Evolutionary conservation across 2,113 vertebrate genomes (phyloP).

Genomic region (Orthonyx spaldingii): DNA sequence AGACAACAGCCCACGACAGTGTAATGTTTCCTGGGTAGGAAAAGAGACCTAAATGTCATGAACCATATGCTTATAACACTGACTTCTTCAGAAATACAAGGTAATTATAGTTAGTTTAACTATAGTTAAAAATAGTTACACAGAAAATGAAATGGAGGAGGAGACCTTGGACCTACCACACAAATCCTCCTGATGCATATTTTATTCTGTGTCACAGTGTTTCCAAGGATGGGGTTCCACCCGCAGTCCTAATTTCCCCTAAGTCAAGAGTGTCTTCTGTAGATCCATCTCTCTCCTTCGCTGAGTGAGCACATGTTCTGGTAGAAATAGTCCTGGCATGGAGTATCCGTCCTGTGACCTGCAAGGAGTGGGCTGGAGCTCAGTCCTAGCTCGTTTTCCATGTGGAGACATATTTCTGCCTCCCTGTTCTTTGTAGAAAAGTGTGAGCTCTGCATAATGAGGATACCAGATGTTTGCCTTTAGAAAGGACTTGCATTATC

Average conservation of each 20-base stretch:
- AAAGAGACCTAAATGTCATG: neutral
- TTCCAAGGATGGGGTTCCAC: neutral
- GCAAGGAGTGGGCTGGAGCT: neutral
- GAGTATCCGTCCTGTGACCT: neutral
- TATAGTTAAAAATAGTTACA: neutral
- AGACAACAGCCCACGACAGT: accelerated
- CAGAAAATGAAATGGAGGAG: neutral
- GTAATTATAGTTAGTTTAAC: too few relatives aligned
- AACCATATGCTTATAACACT: neutral
- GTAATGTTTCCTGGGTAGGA: neutral
- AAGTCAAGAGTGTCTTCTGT: neutral
- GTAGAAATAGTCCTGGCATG: neutral
- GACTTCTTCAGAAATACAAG: neutral
- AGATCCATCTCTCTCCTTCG: neutral
- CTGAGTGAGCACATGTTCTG: neutral
- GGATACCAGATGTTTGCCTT: constrained; percentile 58
- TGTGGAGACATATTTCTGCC: constrained; percentile 1
- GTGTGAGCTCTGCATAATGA: constrained; percentile 27
- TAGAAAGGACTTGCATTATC: constrained; percentile 30
- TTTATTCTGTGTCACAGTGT: neutral
- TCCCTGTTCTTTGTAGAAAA: neutral
- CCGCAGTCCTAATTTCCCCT: neutral
- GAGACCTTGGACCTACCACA: neutral
- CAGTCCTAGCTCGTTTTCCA: neutral
- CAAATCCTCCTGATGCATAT: neutral